These are phyloP conservation scores for Solenopsis invicta DNA, from an alignment of 1,140 invertebrate species.

Conservation along the genomic window DNA sequence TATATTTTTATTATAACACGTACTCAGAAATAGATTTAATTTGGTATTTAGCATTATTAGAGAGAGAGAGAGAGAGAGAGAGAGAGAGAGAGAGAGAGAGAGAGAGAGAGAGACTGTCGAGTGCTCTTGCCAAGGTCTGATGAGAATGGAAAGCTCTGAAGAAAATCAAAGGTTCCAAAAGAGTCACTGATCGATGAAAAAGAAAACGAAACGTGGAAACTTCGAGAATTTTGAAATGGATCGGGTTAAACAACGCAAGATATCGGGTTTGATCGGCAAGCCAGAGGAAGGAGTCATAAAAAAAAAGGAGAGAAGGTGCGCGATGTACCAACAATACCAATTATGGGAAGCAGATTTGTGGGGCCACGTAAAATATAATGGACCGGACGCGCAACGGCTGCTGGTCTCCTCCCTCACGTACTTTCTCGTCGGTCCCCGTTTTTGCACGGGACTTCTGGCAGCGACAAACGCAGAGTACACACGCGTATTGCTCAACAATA, in stretches of 20 bases:
- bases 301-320: conserved; percentile 40
- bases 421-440: conserved; percentile 69
- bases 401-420: conserved; percentile 4
- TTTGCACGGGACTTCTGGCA: conserved; percentile 48
- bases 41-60: neutral
- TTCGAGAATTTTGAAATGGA: neutral
- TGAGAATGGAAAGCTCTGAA: too few species aligned
- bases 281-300: conserved; percentile 37
- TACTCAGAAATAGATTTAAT: neutral
- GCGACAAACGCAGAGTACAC: neutral
- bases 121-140: too few species aligned
- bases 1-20: neutral
- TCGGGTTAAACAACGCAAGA: neutral
- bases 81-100: too few species aligned
- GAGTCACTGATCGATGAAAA: neutral
- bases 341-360: conserved; percentile 73
- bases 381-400: conserved; percentile 57
- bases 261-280: conserved; percentile 9
- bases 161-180: neutral
- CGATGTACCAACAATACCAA: conserved; percentile 65
- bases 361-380: conserved; percentile 59
- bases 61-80: too few species aligned
- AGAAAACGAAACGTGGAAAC: neutral
- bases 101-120: neutral
- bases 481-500: conserved; percentile 55